Base-by-base conservation (phyloP, 2,113 vertebrate species). In the Stictonetta naevosa region DNA sequence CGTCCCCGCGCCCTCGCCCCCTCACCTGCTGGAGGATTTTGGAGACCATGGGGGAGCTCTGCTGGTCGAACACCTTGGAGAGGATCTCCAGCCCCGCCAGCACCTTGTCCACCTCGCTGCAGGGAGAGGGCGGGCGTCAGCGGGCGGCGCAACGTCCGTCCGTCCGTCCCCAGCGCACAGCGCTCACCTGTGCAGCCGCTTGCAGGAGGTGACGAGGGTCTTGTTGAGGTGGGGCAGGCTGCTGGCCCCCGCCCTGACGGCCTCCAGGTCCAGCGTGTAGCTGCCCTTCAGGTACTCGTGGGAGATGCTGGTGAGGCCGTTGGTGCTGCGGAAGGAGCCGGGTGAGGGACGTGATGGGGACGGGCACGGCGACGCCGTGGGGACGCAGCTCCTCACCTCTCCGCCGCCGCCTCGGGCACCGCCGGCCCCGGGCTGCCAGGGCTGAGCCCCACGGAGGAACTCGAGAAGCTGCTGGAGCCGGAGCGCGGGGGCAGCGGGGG, bases 11-110 rank as follows among this genome's bases (percentile, higher is more conserved):
- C 48, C 50, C 50, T 18, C 12, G 16, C 8, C 46, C 19, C 31
- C 90, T 69, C 90, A 99, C 99, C 99, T 99, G 99, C 92, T 99
- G 99, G 93, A 99, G 98, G 98, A 99, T 98, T 91, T 99, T 99
- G 73, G 99, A 98, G 67, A 99, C 98, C 98, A 98, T 98, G 69
- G 99, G 98, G 1, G 99, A 98, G 92, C 99, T 99, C 96, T 99
- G 99, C 97, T 99, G 99, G 97, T 99, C 99, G 68, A 99, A 99
- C 33, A 99, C 99, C 96, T 99, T 99, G 34, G 99, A 99, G 74
- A 99, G 97, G 93, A 99, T 99, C 98, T 99, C 99, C 90, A 99
- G 97, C 52, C 99, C 99, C 1, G 98, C 98, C 83, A 99, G 92
- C 56, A 99, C 99, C 79, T 99, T 99, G 97, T 99, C 99, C 95